Conservation (phyloP, 2,797 vertebrate species). For the Tolypeutes matacus region DNA sequence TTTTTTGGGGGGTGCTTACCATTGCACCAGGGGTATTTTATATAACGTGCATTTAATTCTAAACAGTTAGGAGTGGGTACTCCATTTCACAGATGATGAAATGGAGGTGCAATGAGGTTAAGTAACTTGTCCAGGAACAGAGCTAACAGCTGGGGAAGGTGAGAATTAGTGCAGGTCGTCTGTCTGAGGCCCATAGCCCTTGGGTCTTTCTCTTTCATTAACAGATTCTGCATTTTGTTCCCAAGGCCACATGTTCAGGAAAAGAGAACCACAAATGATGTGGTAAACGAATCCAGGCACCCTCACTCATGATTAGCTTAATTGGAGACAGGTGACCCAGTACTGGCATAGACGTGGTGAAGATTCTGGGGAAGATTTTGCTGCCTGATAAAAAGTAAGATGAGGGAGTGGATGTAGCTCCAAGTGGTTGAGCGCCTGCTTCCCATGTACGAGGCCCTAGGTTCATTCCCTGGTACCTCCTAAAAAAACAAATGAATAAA, state of each 20-base stretch:
- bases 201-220: no score
- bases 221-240: not conserved
- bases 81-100: not conserved
- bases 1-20: no score
- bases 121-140: not conserved
- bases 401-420: no score
- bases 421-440: no score
- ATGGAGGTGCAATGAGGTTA: not conserved
- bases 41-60: not conserved
- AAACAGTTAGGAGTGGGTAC: not conserved
- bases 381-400: not conserved
- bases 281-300: not conserved
- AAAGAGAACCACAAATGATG: no score
- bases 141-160: not conserved
- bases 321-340: not conserved
- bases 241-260: not conserved
- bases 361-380: not conserved
- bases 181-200: fast-evolving
- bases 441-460: no score
- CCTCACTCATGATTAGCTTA: not conserved
- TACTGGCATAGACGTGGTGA: not conserved
- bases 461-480: no score
- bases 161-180: not conserved
- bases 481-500: not conserved
- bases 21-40: no score